Evolutionary conservation across 1,140 invertebrate species (phyloP).

Genomic region (Drosophila nebulosa): DNA sequence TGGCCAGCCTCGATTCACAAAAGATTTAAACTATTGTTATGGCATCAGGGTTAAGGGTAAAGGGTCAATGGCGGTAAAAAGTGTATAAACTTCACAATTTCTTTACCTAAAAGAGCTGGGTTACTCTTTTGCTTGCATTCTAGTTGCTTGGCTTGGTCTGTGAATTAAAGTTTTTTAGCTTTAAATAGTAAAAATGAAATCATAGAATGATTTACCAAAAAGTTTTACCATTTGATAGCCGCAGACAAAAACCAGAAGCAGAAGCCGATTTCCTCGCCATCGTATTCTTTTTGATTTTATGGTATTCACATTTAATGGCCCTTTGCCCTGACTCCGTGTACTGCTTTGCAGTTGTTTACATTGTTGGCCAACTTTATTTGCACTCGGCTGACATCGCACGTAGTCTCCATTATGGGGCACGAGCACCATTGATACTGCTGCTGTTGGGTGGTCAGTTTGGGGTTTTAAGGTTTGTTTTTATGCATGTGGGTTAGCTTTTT

Average conservation of each 20-base stretch:
- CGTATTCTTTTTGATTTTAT: slow-evolving; percentile 45
- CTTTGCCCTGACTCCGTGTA: slow-evolving; percentile 16
- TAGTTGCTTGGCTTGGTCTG: neutral
- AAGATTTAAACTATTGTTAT: neutral
- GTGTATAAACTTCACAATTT: neutral
- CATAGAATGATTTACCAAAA: neutral
- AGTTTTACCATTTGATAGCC: neutral
- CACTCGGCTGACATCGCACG: slow-evolving; percentile 55
- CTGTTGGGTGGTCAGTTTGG: slow-evolving; percentile 55
- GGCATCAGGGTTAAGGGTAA: neutral
- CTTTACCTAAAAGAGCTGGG: neutral
- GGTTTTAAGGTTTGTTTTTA: slow-evolving; percentile 59
- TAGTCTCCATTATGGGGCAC: slow-evolving; percentile 28
- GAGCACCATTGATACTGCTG: neutral
- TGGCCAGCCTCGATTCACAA: neutral
- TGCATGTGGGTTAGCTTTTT: slow-evolving; percentile 42
- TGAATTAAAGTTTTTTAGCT: neutral
- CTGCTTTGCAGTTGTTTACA: slow-evolving; percentile 40
- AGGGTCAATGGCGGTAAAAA: neutral
- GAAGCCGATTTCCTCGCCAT: slow-evolving; percentile 18
- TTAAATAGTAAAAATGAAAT: neutral
- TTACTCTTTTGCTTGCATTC: neutral
- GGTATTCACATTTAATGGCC: slow-evolving; percentile 44
- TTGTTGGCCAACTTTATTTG: slow-evolving; percentile 59
- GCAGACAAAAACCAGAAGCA: slow-evolving; percentile 14